Conservation (phyloP, 2,888 invertebrate species). For the Luffia ferchaultella region DNA sequence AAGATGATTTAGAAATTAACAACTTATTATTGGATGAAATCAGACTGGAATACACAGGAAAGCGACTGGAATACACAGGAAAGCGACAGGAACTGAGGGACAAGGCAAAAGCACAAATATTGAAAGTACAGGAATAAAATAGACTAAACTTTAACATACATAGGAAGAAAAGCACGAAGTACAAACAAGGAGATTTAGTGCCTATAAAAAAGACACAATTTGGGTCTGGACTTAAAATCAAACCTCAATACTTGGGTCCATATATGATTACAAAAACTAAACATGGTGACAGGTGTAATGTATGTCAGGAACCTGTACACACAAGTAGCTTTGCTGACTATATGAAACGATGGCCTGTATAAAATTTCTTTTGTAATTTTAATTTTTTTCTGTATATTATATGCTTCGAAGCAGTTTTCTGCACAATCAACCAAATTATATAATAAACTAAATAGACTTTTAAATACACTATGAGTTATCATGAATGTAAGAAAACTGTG, state of each 20-base stretch:
- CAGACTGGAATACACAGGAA: not conserved
- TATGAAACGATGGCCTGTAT: slow-evolving; percentile 6
- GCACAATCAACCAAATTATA: no score
- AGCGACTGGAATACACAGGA: slow-evolving; percentile 2
- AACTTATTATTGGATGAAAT: slow-evolving; percentile 4
- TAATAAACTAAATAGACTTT: no score
- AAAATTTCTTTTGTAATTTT: no score
- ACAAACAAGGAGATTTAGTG: slow-evolving; percentile 5
- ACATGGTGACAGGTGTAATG: slow-evolving; percentile 3
- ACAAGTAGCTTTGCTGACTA: slow-evolving; percentile 1
- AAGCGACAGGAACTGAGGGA: no score
- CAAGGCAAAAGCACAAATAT: slow-evolving; percentile 3
- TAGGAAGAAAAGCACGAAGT: slow-evolving; percentile 5
- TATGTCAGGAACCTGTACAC: slow-evolving; percentile 1
- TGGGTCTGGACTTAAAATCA: slow-evolving; percentile 1
- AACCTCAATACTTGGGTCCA: slow-evolving; percentile 4
- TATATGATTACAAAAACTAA: slow-evolving; percentile 1
- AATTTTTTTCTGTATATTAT: no score
- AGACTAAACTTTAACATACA: slow-evolving; percentile 4
- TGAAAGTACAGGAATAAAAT: slow-evolving; percentile 7
- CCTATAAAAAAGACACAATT: slow-evolving; percentile 4
- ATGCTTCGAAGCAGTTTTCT: no score
- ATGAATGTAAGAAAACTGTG: no score
- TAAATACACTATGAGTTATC: no score
- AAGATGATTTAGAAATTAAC: slow-evolving; percentile 8